Conservation (phyloP, 1,140 invertebrate species). For the Drosophila mayri region DNA sequence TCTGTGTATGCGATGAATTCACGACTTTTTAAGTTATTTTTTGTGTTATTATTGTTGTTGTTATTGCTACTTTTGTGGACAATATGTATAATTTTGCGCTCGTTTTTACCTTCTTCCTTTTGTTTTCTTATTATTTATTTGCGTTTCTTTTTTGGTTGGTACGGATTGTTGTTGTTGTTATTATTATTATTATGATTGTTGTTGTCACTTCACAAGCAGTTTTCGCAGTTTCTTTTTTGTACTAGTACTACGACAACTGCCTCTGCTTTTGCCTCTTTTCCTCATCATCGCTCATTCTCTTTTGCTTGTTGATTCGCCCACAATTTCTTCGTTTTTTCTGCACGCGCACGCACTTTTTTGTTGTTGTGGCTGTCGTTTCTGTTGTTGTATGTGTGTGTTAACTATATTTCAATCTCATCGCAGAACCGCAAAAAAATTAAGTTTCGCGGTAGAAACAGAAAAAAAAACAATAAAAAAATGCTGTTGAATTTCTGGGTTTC, state of each 20-base stretch:
- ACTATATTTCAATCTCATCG: slow-evolving; percentile 3
- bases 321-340: slow-evolving; percentile 29
- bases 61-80: slow-evolving; percentile 30
- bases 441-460: slow-evolving; percentile 12
- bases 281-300: slow-evolving; percentile 60
- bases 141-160: slow-evolving; percentile 29
- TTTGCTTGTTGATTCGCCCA: slow-evolving; percentile 58
- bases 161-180: slow-evolving; percentile 19
- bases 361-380: slow-evolving; percentile 18
- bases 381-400: slow-evolving; percentile 14
- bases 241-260: slow-evolving; percentile 51
- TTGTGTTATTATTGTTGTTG: slow-evolving; percentile 42
- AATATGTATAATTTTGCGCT: slow-evolving; percentile 33
- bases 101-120: slow-evolving; percentile 32
- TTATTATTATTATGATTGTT: slow-evolving; percentile 27
- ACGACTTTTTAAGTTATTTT: slow-evolving; percentile 64
- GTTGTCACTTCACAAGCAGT: slow-evolving; percentile 65
- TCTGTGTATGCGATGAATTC: slow-evolving; percentile 57
- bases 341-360: slow-evolving; percentile 40
- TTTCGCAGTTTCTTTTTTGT: slow-evolving; percentile 60
- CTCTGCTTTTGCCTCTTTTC: slow-evolving; percentile 54
- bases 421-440: slow-evolving; percentile 20
- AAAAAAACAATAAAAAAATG: slow-evolving; percentile 45
- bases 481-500: slow-evolving; percentile 21
- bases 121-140: slow-evolving; percentile 20